These are phyloP conservation scores for Nothoprocta pentlandii DNA, from an alignment of 2,113 vertebrate species.

Conservation along the genomic window DNA sequence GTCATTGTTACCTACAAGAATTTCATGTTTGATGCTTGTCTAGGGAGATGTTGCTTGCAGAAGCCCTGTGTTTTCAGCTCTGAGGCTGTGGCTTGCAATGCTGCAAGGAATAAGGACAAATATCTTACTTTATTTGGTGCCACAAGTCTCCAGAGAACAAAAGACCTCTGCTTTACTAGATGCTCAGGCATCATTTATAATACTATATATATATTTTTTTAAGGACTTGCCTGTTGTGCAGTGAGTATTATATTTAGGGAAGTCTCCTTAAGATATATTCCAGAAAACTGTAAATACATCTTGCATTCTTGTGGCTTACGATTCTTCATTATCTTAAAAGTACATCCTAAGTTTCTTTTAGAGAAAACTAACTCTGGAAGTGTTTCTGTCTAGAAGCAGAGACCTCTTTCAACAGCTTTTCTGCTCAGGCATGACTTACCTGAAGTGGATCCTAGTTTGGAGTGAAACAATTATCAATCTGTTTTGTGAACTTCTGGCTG, in stretches of 20 bases:
- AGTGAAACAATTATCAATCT: neutral
- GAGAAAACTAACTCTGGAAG: neutral
- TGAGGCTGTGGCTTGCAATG: neutral
- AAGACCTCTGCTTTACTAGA: neutral
- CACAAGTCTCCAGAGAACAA: neutral
- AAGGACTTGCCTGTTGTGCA: neutral
- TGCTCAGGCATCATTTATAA: neutral
- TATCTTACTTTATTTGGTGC: neutral
- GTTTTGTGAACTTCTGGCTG: neutral
- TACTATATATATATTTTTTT: neutral
- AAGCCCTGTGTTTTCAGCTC: neutral
- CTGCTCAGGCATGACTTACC: neutral
- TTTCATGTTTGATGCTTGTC: neutral
- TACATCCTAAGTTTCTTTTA: neutral
- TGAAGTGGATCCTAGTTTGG: neutral
- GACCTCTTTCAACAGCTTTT: neutral
- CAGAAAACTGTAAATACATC: neutral
- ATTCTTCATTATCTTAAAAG: neutral
- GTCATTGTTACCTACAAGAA: neutral
- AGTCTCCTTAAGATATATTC: too few species aligned
- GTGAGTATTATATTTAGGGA: neutral
- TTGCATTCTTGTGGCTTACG: neutral
- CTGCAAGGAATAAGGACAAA: neutral
- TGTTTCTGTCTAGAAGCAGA: neutral
- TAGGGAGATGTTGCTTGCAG: neutral